Evolutionary conservation across 2,888 invertebrate genomes (phyloP).

Genomic region (Nezara viridula): DNA sequence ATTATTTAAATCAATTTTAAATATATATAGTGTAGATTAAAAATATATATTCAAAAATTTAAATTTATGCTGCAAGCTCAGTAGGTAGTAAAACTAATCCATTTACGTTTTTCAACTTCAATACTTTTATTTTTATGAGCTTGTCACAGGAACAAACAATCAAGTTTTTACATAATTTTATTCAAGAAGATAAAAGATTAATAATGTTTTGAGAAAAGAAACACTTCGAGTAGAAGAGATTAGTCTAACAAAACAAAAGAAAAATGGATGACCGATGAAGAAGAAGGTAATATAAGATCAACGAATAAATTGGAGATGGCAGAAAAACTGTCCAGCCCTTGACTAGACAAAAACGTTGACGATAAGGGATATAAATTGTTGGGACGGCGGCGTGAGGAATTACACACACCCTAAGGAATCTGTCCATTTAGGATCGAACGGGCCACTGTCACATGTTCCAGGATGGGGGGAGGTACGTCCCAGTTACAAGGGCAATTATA

Average conservation of each 20-base stretch:
- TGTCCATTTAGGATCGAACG: background rate
- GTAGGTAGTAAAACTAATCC: no score
- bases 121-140: no score
- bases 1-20: no score
- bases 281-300: background rate
- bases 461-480: background rate
- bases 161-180: no score
- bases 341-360: conserved; percentile 37
- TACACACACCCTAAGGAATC: background rate
- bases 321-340: background rate
- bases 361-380: conserved; percentile 37
- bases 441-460: background rate
- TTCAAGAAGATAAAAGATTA: background rate
- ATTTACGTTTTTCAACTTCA: no score
- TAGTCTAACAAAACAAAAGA: background rate
- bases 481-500: background rate
- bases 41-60: no score
- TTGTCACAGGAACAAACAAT: no score
- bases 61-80: no score
- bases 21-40: no score
- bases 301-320: conserved; percentile 19
- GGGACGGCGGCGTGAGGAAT: background rate
- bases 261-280: background rate
- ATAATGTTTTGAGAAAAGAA: background rate
- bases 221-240: background rate